A percentile compares a stretch with the other conserved stretches of the same genome.
Conservation (phyloP, 2,113 vertebrate species). For the Chionis minor region DNA sequence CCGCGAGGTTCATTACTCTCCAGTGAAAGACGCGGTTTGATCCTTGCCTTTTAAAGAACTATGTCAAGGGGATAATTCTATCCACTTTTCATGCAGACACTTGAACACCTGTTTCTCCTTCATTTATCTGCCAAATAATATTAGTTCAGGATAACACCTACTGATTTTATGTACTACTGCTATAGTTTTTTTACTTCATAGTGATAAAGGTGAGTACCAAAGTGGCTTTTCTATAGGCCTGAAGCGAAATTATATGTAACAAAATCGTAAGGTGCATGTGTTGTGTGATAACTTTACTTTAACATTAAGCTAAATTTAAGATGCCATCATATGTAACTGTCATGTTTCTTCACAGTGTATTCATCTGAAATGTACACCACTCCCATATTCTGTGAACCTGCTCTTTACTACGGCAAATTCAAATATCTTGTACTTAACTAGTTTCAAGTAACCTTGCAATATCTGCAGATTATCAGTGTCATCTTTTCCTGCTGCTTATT, state of each 20-base stretch:
- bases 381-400: background rate
- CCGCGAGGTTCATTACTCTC: background rate
- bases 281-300: background rate
- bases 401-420: background rate
- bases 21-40: background rate
- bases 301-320: conserved; percentile 1
- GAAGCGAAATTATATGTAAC: background rate
- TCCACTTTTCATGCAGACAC: background rate
- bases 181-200: background rate
- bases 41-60: conserved; percentile 20
- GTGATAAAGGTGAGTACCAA: background rate
- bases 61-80: conserved; percentile 24
- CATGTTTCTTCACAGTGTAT: background rate
- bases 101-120: conserved; percentile 50
- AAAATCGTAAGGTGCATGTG: background rate
- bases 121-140: conserved; percentile 9
- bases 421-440: background rate
- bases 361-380: background rate
- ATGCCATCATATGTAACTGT: background rate
- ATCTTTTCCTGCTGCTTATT: conserved; percentile 52
- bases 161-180: background rate
- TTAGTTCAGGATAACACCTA: conserved; percentile 23
- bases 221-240: background rate
- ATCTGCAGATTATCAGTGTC: conserved; percentile 60
- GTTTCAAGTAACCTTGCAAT: conserved; percentile 39